Conservation (phyloP, 2,113 vertebrate species). For the Callocephalon fimbriatum region DNA sequence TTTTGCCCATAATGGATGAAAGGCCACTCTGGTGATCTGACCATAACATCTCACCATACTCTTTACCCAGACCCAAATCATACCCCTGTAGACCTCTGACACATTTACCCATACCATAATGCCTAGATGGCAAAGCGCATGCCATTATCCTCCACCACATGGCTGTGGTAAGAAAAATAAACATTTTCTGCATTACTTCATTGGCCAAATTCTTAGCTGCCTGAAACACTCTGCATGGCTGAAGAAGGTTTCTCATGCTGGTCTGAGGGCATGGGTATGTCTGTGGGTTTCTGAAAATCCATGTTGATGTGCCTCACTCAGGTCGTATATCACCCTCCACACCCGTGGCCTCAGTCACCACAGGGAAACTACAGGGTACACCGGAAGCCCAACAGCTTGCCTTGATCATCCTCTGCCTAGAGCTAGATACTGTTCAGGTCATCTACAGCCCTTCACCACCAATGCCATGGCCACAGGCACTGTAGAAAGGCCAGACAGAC, state of each 20-base stretch:
- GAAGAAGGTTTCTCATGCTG: background rate
- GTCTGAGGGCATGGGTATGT: background rate
- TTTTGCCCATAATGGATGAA: background rate
- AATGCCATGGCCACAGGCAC: rapidly evolving
- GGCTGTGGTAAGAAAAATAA: background rate
- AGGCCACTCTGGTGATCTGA: background rate
- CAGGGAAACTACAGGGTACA: background rate
- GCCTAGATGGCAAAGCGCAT: background rate
- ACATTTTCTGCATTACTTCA: background rate
- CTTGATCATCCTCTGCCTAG: background rate
- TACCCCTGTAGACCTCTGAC: background rate
- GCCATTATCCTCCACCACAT: rapidly evolving
- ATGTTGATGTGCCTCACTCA: background rate
- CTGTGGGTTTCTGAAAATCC: background rate
- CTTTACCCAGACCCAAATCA: background rate
- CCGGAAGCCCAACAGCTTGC: background rate
- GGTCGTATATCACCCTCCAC: background rate
- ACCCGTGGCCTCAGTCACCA: background rate
- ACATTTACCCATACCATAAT: background rate
- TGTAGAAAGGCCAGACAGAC: background rate
- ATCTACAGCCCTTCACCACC: background rate
- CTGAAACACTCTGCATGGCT: background rate
- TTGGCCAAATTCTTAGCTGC: background rate
- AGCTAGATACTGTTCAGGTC: background rate
- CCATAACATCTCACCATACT: background rate